A percentile compares a stretch with the other conserved stretches of the same genome.
phyloP scores from a whole-genome alignment of 1,140 invertebrate genomes.

The Oncopodura yosiiana region DNA sequence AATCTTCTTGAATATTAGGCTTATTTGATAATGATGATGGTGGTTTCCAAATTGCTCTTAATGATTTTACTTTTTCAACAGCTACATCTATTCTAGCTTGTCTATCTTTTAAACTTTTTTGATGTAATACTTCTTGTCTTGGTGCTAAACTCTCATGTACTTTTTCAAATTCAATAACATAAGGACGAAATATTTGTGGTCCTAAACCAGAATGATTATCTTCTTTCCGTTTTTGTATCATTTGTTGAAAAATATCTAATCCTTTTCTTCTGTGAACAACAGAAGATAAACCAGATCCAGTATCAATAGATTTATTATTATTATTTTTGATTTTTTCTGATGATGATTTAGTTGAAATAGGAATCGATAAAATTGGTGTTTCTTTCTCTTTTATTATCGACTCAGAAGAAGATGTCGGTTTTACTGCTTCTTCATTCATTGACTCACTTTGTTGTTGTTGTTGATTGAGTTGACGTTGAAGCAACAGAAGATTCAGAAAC shows the following conservation, averaged over 20 bases:
- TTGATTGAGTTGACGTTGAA: not conserved
- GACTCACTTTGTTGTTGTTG: not conserved
- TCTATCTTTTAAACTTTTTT: not conserved
- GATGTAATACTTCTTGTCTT: conserved; percentile 4
- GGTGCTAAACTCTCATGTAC: not conserved
- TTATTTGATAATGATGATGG: too few relatives aligned
- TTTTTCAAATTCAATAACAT: conserved; percentile 12
- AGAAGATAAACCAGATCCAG: not conserved
- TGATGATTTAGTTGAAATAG: too few relatives aligned
- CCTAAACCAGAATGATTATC: not conserved
- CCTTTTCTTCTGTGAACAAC: conserved; percentile 2
- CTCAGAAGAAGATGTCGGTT: not conserved
- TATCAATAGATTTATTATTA: not conserved
- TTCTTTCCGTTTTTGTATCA: conserved; percentile 5
- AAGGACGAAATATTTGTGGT: conserved; percentile 4
- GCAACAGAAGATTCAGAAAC: not conserved
- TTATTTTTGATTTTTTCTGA: conserved; percentile 2
- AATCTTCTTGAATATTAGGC: conserved; percentile 1
- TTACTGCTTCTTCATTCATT: not conserved
- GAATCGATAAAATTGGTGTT: too few relatives aligned
- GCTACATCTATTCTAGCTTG: conserved; percentile 4
- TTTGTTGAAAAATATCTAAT: conserved; percentile 19
- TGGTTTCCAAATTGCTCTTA: conserved; percentile 6
- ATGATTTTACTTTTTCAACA: not conserved
- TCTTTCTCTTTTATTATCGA: too few relatives aligned